Evolutionary conservation across 2,797 vertebrate species (phyloP), one percentile per base, ranked within the genome.

Genomic region (Alcedo quadribrachys): DNA sequence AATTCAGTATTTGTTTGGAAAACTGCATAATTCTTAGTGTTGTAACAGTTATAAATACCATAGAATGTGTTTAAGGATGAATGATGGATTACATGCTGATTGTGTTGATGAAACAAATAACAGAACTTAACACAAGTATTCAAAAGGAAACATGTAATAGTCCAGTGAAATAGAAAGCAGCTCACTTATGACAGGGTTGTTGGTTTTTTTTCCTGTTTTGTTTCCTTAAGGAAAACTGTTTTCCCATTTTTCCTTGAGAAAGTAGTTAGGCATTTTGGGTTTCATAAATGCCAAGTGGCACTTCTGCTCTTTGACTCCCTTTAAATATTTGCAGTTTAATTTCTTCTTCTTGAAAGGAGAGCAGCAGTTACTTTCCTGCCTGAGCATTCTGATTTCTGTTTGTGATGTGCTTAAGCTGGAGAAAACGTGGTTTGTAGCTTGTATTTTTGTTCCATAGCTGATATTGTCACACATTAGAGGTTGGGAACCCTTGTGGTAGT

Each of bases 361-460:
- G 22, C 53, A 63, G 18, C 45, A 61, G 57, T 80, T 83, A 25
- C 37, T 81, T 83, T 68, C 16, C n/a, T 76, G 50, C 35, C 28
- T 57, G 24, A 53, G 9, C 45, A 25, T 85, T 91, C 79, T 65
- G 43, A 75, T 73, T 79, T 81, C 46, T 92, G 53, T 85, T 77
- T 87, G 42, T 50, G 63, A 75, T 74, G 46, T 57, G 42, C 55
- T 77, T 79, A 82, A 77, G 46, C 32, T 73, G 53, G 74, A 94
- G 87, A 62, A 67, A 45, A 78, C 83, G 46, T 43, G 1, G 16
- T 90, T 91, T 82, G 78, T 85, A 87, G 54, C 40, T 95, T 63
- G 21, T 89, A 51, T 91, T 95, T 96, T 81, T 95, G n/a, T 96
- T 94, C 66, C 6, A 8, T 89, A 85, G 82, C 57, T 75, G 91